Evolutionary conservation across 2,888 invertebrate genomes (phyloP).

Genomic region (Therioaphis trifolii): DNA sequence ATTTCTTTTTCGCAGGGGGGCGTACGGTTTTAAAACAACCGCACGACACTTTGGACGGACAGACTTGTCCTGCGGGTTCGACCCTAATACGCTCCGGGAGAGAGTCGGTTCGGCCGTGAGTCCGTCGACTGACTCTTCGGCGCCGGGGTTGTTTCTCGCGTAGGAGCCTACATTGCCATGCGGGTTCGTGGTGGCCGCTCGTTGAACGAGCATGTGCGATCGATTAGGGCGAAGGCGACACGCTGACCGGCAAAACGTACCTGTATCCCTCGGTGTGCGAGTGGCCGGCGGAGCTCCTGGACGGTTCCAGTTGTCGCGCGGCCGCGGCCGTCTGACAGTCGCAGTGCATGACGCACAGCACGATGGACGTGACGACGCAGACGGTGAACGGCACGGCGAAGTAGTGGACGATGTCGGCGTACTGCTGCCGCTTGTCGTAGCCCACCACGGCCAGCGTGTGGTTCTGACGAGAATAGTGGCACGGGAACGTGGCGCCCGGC

Average conservation of each 20-base stretch:
- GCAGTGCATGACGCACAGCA: slow-evolving; percentile 87
- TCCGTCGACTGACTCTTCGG: too few species aligned
- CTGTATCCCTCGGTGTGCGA: slow-evolving; percentile 50
- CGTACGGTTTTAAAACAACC: too few species aligned
- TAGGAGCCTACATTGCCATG: too few species aligned
- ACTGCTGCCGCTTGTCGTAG: slow-evolving; percentile 85
- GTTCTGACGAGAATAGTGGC: slow-evolving; percentile 82
- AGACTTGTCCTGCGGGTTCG: too few species aligned
- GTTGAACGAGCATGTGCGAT: too few species aligned
- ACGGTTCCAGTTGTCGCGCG: slow-evolving; percentile 71
- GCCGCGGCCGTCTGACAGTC: slow-evolving; percentile 74
- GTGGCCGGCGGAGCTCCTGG: slow-evolving; percentile 52
- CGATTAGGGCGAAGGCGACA: too few species aligned
- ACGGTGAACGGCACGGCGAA: slow-evolving; percentile 86
- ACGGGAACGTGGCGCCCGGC: slow-evolving; percentile 76
- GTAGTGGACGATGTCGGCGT: slow-evolving; percentile 84
- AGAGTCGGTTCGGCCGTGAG: too few species aligned
- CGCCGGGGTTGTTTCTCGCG: too few species aligned
- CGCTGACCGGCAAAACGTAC: background rate
- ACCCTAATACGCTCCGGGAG: too few species aligned
- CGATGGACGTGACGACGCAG: slow-evolving; percentile 85
- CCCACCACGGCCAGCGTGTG: slow-evolving; percentile 84
- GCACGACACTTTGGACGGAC: too few species aligned
- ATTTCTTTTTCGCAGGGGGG: too few species aligned
- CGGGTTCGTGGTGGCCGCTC: too few species aligned